Conservation (phyloP, 2,797 vertebrate species). For the Anabas testudineus region DNA sequence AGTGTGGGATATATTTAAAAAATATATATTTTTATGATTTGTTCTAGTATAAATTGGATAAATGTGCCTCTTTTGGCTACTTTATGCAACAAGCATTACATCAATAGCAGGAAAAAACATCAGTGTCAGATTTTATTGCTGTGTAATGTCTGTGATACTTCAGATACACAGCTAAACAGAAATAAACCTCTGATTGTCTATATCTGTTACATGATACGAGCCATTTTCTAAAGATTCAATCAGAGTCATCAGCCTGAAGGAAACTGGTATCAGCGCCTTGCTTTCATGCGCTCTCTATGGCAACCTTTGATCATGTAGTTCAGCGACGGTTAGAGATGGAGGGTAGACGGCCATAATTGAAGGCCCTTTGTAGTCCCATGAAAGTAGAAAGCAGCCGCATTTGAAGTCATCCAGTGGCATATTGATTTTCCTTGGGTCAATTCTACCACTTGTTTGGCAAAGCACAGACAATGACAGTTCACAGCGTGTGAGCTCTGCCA, state of each 20-base stretch:
- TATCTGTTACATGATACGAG: neutral
- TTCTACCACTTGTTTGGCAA: conserved; percentile 34
- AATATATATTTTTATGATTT: too few relatives aligned
- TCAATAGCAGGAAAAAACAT: neutral
- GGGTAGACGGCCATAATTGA: conserved; percentile 41
- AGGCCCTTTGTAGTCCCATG: conserved; percentile 52
- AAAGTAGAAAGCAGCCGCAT: conserved; percentile 50
- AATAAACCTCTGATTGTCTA: neutral
- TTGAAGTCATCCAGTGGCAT: conserved; percentile 50
- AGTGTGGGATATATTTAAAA: too few relatives aligned
- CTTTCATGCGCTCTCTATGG: conserved; percentile 69
- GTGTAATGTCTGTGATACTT: neutral
- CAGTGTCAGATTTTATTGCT: neutral
- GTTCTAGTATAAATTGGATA: too few relatives aligned
- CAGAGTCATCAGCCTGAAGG: conserved; percentile 20
- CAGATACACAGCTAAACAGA: neutral
- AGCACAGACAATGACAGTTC: conserved; percentile 38
- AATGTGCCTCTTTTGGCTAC: too few relatives aligned
- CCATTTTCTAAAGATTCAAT: conserved; percentile 8
- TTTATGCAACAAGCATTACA: neutral
- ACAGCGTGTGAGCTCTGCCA: neutral
- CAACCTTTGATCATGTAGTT: conserved; percentile 75
- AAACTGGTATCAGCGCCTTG: conserved; percentile 8
- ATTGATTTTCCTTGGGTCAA: conserved; percentile 56
- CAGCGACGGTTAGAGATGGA: conserved; percentile 26